phyloP scores from a whole-genome alignment of 2,113 vertebrate genomes.

The Pangasianodon hypophthalmus region DNA sequence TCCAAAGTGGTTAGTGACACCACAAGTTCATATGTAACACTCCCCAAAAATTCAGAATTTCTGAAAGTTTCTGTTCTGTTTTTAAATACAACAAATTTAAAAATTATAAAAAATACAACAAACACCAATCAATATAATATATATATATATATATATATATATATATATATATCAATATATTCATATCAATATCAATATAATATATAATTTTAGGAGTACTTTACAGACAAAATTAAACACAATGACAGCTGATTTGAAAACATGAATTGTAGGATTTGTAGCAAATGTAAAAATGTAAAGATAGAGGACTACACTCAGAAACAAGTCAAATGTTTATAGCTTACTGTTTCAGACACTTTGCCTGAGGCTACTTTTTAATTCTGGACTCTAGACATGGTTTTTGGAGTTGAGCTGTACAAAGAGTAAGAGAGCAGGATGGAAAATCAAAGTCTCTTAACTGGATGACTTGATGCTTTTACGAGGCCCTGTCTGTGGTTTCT shows the following conservation, averaged over 20 bases:
- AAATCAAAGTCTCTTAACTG: background rate
- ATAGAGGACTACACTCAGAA: background rate
- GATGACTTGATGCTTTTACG: slow-evolving; percentile 18
- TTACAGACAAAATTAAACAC: background rate
- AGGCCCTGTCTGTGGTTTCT: slow-evolving; percentile 21
- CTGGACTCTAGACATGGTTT: background rate
- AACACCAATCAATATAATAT: too few relatives aligned
- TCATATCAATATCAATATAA: too few relatives aligned
- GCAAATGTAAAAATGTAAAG: too few relatives aligned
- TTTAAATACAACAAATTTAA: background rate
- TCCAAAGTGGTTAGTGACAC: background rate
- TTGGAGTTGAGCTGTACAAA: background rate
- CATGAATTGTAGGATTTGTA: background rate
- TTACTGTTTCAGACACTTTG: background rate
- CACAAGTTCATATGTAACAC: background rate
- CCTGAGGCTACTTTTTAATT: background rate
- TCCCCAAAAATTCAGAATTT: background rate
- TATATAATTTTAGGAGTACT: background rate
- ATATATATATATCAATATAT: too few relatives aligned
- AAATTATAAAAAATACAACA: background rate
- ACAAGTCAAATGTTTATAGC: background rate
- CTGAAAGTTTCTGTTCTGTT: background rate
- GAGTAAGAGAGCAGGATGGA: background rate
- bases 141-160: too few relatives aligned
- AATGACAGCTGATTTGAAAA: background rate